Percentiles rank a stretch among this genome's conserved stretches.
These are phyloP conservation scores for Prionailurus bengalensis DNA, from an alignment of 2,113 vertebrate genomes.

Conservation along the genomic window DNA sequence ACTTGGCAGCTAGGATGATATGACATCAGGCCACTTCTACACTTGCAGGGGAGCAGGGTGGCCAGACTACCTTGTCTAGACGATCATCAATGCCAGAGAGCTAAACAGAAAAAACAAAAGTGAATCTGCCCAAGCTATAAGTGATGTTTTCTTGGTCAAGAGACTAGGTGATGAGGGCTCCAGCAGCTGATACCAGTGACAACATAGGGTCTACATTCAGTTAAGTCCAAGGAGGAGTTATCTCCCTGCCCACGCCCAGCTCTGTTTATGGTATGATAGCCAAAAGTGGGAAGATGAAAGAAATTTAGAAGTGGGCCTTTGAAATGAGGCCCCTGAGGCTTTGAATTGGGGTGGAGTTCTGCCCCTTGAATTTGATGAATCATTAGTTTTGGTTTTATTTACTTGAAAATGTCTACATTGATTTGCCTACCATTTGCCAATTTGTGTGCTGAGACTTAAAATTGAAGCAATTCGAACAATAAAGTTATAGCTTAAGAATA, in stretches of 20 bases:
- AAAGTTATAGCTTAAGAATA: background rate
- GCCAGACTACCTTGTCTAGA: background rate
- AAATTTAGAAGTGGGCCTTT: background rate
- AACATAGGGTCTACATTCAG: background rate
- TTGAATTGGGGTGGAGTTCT: background rate
- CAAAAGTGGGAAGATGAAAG: background rate
- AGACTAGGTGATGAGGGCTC: background rate
- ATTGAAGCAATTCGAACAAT: background rate
- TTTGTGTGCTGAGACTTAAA: background rate
- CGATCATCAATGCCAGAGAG: background rate
- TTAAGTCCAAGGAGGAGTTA: background rate
- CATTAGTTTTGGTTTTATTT: background rate
- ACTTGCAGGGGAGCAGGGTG: background rate
- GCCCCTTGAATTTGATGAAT: background rate
- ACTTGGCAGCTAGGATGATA: background rate
- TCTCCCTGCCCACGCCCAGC: background rate
- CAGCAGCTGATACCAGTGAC: background rate
- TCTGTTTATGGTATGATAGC: background rate
- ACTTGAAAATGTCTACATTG: background rate
- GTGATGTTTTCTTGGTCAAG: background rate
- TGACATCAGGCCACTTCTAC: background rate
- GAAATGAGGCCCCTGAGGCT: rapidly evolving
- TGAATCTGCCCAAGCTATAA: background rate
- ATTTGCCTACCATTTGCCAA: background rate
- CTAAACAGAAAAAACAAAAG: conserved; percentile 16